Percentiles rank a stretch among this genome's conserved stretches.
Evolutionary conservation across 2,797 vertebrate species (phyloP).

Genomic region (Triplophysa yarkandensis): DNA sequence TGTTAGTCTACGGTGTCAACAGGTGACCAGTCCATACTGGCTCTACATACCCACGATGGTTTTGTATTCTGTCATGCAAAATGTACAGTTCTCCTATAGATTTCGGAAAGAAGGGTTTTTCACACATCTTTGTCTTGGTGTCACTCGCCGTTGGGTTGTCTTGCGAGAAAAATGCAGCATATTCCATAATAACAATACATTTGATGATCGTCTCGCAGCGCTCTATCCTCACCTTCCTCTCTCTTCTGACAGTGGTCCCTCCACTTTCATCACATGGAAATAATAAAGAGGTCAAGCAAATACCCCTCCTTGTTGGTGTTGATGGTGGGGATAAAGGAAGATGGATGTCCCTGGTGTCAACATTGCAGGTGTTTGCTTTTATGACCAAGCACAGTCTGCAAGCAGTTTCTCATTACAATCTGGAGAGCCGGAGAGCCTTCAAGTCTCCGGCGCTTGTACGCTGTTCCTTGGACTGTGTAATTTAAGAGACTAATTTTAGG

Average conservation of each 20-base stretch:
- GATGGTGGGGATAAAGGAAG: constrained; percentile 73
- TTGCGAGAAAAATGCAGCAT: not conserved
- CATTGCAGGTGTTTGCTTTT: constrained; percentile 80
- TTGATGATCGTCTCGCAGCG: constrained; percentile 11
- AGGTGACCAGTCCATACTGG: constrained; percentile 36
- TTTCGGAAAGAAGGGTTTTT: not conserved
- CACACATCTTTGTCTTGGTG: not conserved
- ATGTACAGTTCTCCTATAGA: no score
- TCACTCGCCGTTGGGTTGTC: not conserved
- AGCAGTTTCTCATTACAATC: constrained; percentile 76
- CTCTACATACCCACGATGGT: not conserved
- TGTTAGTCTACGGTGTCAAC: constrained; percentile 52
- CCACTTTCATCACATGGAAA: constrained; percentile 66
- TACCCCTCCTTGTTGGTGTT: constrained; percentile 68
- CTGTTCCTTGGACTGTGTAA: constrained; percentile 75
- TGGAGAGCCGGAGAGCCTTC: constrained; percentile 70
- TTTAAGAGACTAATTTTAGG: constrained; percentile 77
- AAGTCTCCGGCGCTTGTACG: constrained; percentile 69
- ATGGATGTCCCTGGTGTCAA: constrained; percentile 72
- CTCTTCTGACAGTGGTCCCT: constrained; percentile 56
- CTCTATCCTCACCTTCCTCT: constrained; percentile 46
- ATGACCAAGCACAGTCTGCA: constrained; percentile 65
- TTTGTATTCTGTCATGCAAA: constrained; percentile 25
- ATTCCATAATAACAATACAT: not conserved
- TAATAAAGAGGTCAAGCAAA: constrained; percentile 70